Conservation (phyloP, 2,888 invertebrate genomes). For the Drosophila leonis region DNA sequence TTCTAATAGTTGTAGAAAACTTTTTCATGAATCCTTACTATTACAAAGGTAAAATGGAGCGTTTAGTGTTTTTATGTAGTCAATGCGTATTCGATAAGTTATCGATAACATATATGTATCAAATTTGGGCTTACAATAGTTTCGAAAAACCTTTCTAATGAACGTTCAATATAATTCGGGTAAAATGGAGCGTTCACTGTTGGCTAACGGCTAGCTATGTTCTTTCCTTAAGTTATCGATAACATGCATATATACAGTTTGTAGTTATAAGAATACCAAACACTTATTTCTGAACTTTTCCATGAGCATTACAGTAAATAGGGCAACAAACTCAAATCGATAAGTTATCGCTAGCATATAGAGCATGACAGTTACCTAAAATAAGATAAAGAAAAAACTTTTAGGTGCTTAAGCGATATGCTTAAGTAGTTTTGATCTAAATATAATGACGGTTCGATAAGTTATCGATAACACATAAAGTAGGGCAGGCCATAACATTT, state of each 20-base stretch:
- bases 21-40: not conserved
- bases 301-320: no score
- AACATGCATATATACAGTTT: not conserved
- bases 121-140: not conserved
- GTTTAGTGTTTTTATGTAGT: not conserved
- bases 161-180: not conserved
- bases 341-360: no score
- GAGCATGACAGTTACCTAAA: no score
- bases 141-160: not conserved
- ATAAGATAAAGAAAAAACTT: no score
- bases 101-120: not conserved
- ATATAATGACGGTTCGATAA: not conserved
- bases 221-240: not conserved
- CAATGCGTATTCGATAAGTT: not conserved
- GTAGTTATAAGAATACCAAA: no score
- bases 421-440: not conserved
- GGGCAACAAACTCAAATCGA: no score
- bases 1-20: no score
- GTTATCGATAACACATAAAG: constrained; percentile 10
- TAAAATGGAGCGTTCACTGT: not conserved
- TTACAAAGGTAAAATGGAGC: not conserved
- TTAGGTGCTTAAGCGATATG: not conserved
- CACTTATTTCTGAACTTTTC: no score
- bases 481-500: not conserved
- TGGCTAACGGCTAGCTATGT: not conserved